These are phyloP conservation scores for Diphyllodes magnificus DNA, from an alignment of 2,113 vertebrate genomes.

Conservation along the genomic window DNA sequence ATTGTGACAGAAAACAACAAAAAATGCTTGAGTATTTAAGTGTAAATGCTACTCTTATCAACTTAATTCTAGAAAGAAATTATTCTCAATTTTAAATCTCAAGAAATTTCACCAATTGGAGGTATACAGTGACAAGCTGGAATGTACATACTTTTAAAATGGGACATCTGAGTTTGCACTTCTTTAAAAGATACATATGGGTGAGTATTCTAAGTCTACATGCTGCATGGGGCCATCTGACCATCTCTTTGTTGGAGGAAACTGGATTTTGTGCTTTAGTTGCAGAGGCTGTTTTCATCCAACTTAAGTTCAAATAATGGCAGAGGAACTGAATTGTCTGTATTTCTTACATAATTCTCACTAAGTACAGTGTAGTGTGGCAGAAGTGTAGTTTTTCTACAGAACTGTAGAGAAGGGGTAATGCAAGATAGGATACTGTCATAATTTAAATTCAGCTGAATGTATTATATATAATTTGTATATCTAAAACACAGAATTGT, in stretches of 20 bases:
- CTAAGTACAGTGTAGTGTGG: neutral
- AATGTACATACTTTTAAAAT: neutral
- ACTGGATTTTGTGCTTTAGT: neutral
- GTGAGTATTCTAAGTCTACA: neutral
- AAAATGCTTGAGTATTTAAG: neutral
- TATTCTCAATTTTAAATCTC: neutral
- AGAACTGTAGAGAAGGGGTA: neutral
- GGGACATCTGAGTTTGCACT: neutral
- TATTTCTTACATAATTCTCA: neutral
- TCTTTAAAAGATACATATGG: neutral
- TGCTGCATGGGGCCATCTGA: neutral
- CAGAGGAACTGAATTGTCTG: neutral
- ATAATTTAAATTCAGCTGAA: neutral
- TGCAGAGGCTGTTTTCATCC: neutral
- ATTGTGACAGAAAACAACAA: neutral
- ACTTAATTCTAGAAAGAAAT: neutral
- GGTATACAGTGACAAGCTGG: neutral
- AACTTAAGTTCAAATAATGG: neutral
- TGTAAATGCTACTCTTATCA: neutral
- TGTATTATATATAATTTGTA: neutral
- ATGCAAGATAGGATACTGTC: neutral
- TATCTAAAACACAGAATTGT: neutral
- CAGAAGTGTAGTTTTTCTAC: neutral
- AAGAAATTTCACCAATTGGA: neutral
- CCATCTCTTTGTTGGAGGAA: neutral